A percentile compares a stretch with the other conserved stretches of the same genome.
Conservation (phyloP, 2,113 vertebrate genomes). For the Lepisosteus osseus region DNA sequence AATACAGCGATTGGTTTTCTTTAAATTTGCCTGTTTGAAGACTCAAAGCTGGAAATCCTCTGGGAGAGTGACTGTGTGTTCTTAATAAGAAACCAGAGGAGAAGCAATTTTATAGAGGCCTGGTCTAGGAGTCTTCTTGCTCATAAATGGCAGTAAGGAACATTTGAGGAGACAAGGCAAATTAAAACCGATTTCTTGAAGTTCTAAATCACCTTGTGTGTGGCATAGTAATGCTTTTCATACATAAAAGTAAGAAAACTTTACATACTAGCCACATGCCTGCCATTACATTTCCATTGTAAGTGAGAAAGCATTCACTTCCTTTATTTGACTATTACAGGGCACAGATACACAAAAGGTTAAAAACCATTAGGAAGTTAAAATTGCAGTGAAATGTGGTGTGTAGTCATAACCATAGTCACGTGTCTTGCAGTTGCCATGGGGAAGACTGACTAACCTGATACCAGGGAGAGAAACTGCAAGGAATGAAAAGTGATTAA, state of each 20-base stretch:
- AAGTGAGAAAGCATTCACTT: not conserved
- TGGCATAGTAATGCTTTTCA: not conserved
- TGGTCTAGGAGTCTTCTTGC: not conserved
- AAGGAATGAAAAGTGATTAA: constrained; percentile 24
- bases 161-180: constrained; percentile 23
- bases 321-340: not conserved
- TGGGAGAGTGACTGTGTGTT: not conserved
- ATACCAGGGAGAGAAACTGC: constrained; percentile 12
- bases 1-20: constrained; percentile 10
- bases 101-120: constrained; percentile 7
- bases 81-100: constrained; percentile 14
- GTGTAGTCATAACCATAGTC: not conserved
- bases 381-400: constrained; percentile 30
- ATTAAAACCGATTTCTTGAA: constrained; percentile 14
- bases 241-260: not conserved
- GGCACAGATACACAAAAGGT: constrained; percentile 7
- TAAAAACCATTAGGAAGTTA: constrained; percentile 17
- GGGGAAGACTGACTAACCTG: constrained; percentile 28
- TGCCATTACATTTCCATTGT: not conserved
- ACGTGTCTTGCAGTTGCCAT: constrained; percentile 33
- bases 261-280: not conserved
- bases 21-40: not conserved
- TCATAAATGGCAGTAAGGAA: constrained; percentile 14
- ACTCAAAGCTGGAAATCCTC: not conserved
- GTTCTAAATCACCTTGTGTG: not conserved